phyloP scores from a whole-genome alignment of 2,888 invertebrate genomes.

The Melanotus villosus region DNA sequence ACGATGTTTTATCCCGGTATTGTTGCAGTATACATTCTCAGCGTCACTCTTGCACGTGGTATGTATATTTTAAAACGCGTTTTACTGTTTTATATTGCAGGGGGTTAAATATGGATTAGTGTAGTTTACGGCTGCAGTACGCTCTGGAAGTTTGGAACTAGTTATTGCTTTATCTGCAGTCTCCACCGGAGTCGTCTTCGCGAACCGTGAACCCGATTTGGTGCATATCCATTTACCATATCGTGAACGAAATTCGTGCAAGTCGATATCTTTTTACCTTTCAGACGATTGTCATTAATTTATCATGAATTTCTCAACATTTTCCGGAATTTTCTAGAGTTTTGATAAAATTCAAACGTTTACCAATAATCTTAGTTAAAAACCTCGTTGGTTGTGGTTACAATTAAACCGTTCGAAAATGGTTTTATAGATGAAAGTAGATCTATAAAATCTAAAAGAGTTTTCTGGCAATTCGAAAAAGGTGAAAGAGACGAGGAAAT shows the following conservation, averaged over 20 bases:
- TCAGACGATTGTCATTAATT: no score
- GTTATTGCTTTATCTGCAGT: conserved; percentile 41
- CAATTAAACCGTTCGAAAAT: no score
- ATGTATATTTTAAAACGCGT: conserved; percentile 33
- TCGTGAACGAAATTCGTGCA: conserved; percentile 10
- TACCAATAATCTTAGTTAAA: no score
- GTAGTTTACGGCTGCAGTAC: conserved; percentile 35
- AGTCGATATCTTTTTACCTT: no score
- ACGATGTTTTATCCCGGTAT: conserved; percentile 28
- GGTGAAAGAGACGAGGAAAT: no score
- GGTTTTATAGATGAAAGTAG: no score
- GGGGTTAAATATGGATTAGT: conserved; percentile 43
- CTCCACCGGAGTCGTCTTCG: not conserved
- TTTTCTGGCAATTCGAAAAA: no score
- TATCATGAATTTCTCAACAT: no score
- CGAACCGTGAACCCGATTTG: conserved; percentile 22
- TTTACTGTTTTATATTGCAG: conserved; percentile 37
- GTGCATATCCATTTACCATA: conserved; percentile 9
- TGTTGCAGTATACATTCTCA: conserved; percentile 27
- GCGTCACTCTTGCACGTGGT: conserved; percentile 59
- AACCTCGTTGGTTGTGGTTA: no score
- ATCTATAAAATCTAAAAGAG: no score
- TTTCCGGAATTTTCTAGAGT: no score
- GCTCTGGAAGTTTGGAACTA: conserved; percentile 32
- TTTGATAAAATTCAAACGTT: no score